Evolutionary conservation across 2,113 vertebrate species (phyloP).

Genomic region (Murina feae): DNA sequence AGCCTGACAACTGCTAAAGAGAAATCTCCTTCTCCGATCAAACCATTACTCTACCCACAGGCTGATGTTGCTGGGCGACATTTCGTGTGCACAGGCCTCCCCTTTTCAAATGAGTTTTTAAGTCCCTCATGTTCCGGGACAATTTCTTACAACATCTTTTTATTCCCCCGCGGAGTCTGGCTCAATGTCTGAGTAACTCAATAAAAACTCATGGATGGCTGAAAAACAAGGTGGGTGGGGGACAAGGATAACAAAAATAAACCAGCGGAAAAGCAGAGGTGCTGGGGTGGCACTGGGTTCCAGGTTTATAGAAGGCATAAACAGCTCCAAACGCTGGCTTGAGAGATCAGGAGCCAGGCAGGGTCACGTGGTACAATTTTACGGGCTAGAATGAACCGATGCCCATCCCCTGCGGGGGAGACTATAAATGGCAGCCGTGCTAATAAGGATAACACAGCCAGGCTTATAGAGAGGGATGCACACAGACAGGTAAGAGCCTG

Average conservation of each 20-base stretch:
- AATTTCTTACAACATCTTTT: background rate
- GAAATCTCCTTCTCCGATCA: background rate
- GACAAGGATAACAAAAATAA: background rate
- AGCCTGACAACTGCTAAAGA: background rate
- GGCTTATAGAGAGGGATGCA: background rate
- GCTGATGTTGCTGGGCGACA: background rate
- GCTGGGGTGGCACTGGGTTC: background rate
- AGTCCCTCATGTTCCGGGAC: background rate
- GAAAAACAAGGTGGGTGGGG: background rate
- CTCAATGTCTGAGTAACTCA: background rate
- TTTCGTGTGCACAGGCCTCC: background rate
- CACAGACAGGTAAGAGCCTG: too few relatives aligned
- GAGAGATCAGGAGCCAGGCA: background rate
- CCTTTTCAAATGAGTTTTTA: background rate
- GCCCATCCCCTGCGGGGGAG: background rate
- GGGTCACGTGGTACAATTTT: background rate
- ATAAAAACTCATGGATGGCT: background rate
- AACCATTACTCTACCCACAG: background rate
- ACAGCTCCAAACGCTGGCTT: background rate
- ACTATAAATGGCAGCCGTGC: background rate
- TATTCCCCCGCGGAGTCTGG: background rate
- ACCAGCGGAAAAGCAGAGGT: background rate
- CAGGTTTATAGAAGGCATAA: background rate
- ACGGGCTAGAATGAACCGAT: background rate
- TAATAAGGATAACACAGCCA: background rate